phyloP scores from a whole-genome alignment of 2,113 vertebrate species.

The Heloderma charlesbogerti region DNA sequence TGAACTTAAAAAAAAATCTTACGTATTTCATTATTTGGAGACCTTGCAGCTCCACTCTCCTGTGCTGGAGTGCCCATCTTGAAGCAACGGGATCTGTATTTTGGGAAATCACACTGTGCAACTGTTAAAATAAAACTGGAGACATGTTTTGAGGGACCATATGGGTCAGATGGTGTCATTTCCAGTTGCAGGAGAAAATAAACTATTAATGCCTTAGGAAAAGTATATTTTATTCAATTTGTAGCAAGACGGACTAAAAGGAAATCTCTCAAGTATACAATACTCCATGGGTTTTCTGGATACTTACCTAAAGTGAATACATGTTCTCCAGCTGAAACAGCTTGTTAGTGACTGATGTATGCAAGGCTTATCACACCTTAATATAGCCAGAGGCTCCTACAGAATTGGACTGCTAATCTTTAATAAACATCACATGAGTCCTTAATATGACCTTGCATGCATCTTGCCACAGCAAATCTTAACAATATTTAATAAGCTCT shows the following conservation, averaged over 20 bases:
- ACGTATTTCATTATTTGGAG: not conserved
- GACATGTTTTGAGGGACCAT: constrained; percentile 8
- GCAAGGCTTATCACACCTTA: constrained; percentile 44
- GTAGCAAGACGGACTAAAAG: not conserved
- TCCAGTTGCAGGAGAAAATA: constrained; percentile 2
- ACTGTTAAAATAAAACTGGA: not conserved
- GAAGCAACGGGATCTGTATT: not conserved
- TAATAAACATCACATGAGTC: constrained; percentile 68
- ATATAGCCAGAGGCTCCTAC: constrained; percentile 51
- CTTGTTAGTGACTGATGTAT: constrained; percentile 41
- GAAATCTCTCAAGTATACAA: constrained; percentile 26
- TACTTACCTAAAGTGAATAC: constrained; percentile 12
- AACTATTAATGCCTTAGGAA: not conserved
- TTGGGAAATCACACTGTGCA: not conserved
- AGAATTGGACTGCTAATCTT: constrained; percentile 64
- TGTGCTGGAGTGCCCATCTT: not conserved
- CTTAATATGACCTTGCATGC: constrained; percentile 56
- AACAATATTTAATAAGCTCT: constrained; percentile 60
- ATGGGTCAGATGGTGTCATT: not conserved
- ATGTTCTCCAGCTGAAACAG: constrained; percentile 41
- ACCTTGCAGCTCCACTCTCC: not conserved
- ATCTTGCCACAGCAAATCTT: constrained; percentile 52
- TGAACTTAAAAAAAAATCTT: not conserved
- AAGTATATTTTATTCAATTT: constrained; percentile 22
- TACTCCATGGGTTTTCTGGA: constrained; percentile 22